Conservation (phyloP, 2,888 invertebrate genomes). For the Amphimallon solstitiale region DNA sequence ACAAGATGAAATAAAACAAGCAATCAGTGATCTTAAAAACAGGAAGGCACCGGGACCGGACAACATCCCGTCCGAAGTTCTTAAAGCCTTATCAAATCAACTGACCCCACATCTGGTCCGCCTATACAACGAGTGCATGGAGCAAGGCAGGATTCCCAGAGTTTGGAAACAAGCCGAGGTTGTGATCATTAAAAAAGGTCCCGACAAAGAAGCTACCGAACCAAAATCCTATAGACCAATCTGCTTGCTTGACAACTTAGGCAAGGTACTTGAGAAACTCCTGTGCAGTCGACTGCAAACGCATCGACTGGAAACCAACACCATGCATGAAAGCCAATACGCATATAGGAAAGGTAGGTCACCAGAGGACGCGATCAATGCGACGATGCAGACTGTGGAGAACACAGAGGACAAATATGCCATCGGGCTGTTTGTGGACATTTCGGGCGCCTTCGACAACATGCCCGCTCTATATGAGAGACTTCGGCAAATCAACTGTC, state of each 20-base stretch:
- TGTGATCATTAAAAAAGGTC: background rate
- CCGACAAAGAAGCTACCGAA: background rate
- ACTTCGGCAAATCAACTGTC: background rate
- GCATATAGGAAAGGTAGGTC: too few species aligned
- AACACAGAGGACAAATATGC: too few species aligned
- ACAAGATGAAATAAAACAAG: background rate
- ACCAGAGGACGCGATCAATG: constrained; percentile 24
- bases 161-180: background rate
- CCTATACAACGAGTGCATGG: constrained; percentile 39
- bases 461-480: constrained; percentile 17
- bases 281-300: too few species aligned
- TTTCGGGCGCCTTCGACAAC: constrained; percentile 39
- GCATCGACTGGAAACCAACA: background rate
- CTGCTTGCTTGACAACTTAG: too few species aligned
- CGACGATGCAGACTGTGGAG: background rate
- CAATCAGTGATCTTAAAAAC: background rate
- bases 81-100: background rate
- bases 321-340: constrained; percentile 1
- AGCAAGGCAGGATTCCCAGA: constrained; percentile 26
- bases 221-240: constrained; percentile 13
- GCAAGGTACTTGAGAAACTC: too few species aligned
- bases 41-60: constrained; percentile 31
- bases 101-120: constrained; percentile 1
- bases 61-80: constrained; percentile 16
- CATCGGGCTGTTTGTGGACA: constrained; percentile 28